Percentiles rank a stretch among this genome's conserved stretches.
Evolutionary conservation across 2,113 vertebrate genomes (phyloP).

Genomic region (Aegithalos caudatus): DNA sequence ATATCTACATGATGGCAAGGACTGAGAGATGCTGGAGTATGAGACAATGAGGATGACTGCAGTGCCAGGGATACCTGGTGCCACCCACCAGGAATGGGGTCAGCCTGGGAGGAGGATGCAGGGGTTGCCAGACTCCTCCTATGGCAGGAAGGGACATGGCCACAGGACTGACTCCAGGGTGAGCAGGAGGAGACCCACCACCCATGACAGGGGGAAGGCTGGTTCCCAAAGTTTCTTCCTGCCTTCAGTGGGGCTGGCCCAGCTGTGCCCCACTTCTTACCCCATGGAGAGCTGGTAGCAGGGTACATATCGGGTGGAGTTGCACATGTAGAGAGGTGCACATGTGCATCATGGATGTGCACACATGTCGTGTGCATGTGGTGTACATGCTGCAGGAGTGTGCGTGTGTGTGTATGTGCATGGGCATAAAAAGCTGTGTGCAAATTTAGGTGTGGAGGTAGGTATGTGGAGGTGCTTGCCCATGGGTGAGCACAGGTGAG

Average conservation of each 20-base stretch:
- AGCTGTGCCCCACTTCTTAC: neutral
- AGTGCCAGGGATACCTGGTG: neutral
- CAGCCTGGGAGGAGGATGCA: neutral
- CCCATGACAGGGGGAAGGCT: accelerated
- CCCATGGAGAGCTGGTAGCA: accelerated
- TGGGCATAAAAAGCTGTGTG: neutral
- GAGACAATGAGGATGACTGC: neutral
- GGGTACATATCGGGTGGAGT: neutral
- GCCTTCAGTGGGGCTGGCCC: neutral
- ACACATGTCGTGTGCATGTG: no score
- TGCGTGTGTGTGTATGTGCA: neutral
- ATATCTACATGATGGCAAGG: no score
- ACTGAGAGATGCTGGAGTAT: neutral
- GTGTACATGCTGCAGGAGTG: neutral
- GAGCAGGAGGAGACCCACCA: neutral
- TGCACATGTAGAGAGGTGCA: neutral
- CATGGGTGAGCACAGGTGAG: accelerated
- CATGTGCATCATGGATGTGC: no score
- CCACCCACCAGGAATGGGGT: no score
- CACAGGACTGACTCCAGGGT: neutral
- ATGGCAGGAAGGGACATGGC: neutral
- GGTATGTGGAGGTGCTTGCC: neutral
- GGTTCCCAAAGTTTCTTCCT: neutral
- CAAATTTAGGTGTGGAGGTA: neutral
- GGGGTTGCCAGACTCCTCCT: neutral